Conservation (phyloP, 2,113 vertebrate species). For the Catharus bicknelli region DNA sequence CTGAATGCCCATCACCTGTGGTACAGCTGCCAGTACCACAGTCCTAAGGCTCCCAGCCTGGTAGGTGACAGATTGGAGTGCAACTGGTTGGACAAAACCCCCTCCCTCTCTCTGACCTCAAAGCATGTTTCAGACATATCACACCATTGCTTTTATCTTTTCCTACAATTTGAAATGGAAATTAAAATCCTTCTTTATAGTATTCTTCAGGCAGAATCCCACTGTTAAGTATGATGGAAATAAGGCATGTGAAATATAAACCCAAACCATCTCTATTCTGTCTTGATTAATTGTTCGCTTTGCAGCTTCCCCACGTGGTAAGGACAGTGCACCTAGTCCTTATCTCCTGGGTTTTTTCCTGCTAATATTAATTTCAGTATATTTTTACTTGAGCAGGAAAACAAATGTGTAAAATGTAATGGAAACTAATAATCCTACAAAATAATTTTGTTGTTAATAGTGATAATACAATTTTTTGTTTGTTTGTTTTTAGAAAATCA, state of each 20-base stretch:
- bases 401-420: not conserved
- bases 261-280: not conserved
- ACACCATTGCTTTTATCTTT: not conserved
- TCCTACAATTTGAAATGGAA: not conserved
- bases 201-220: not conserved
- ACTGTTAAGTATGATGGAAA: not conserved
- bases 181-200: fast-evolving
- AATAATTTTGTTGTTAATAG: not conserved
- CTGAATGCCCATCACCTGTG: not conserved
- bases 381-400: not conserved
- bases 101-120: not conserved
- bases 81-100: not conserved
- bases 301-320: not conserved
- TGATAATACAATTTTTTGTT: not conserved
- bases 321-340: not conserved
- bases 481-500: not conserved
- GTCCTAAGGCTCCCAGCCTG: not conserved
- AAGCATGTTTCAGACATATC: not conserved
- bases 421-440: not conserved
- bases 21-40: not conserved
- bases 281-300: not conserved
- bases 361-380: not conserved
- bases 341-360: not conserved
- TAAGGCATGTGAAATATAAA: not conserved
- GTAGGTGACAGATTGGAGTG: not conserved